Evolutionary conservation across 2,113 vertebrate genomes (phyloP).

Genomic region (Stigmatopora nigra): DNA sequence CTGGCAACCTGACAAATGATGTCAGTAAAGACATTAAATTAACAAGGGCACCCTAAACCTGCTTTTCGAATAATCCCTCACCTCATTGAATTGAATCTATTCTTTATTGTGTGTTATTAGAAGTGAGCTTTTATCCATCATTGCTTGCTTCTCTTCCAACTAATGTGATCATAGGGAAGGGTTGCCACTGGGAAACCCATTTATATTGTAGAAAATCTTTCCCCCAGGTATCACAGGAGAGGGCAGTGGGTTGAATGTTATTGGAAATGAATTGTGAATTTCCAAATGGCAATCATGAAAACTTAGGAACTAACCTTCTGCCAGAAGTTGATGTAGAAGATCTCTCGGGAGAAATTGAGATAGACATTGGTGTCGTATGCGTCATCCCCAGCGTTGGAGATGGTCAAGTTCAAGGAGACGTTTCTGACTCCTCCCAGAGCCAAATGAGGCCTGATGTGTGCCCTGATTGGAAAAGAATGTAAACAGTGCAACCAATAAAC

Average conservation of each 20-base stretch:
- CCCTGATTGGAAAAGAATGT: slow-evolving; percentile 41
- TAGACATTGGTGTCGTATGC: slow-evolving; percentile 94
- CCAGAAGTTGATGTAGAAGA: slow-evolving; percentile 99
- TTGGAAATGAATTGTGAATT: slow-evolving; percentile 29
- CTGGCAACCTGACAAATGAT: slow-evolving; percentile 43
- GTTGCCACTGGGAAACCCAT: slow-evolving; percentile 35
- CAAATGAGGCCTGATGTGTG: slow-evolving; percentile 76
- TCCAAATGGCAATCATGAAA: background rate
- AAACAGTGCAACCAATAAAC: slow-evolving; percentile 17
- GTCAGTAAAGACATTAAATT: slow-evolving; percentile 46
- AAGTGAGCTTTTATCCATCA: slow-evolving; percentile 29
- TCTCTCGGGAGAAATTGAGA: slow-evolving; percentile 90
- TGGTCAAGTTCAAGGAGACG: slow-evolving; percentile 87
- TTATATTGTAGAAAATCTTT: slow-evolving; percentile 17
- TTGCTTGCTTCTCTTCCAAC: slow-evolving; percentile 15
- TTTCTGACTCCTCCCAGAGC: slow-evolving; percentile 92
- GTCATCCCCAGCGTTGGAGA: slow-evolving; percentile 88
- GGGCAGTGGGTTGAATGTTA: slow-evolving; percentile 33
- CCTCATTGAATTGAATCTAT: slow-evolving; percentile 36
- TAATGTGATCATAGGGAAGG: slow-evolving; percentile 31
- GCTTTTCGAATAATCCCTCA: slow-evolving; percentile 45
- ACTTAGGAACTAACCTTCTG: slow-evolving; percentile 80
- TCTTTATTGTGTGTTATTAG: slow-evolving; percentile 26
- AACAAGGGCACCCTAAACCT: slow-evolving; percentile 43
- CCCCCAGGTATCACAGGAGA: slow-evolving; percentile 29